phyloP scores from a whole-genome alignment of 2,113 vertebrate species.

The Neoarius graeffei region DNA sequence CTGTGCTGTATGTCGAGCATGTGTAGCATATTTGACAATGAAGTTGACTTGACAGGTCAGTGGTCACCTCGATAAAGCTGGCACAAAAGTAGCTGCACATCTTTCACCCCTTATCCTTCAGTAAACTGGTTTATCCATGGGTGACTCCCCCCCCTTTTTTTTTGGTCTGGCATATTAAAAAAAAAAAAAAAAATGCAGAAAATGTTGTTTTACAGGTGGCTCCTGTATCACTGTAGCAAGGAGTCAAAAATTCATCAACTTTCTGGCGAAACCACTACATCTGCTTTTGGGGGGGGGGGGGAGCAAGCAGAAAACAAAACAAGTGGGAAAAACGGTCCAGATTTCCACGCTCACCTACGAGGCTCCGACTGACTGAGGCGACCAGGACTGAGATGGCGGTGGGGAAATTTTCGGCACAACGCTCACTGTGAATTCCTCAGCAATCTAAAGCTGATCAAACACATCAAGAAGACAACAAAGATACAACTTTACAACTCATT shows the following conservation, averaged over 20 bases:
- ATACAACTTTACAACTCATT: not conserved
- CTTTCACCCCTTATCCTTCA: not conserved
- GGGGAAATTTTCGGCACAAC: constrained; percentile 22
- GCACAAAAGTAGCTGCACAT: not conserved
- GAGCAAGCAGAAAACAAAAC: not conserved
- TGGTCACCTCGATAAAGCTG: not conserved
- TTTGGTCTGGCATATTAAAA: no score
- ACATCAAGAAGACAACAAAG: not conserved
- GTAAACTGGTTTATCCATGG: not conserved
- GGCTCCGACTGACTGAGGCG: constrained; percentile 40
- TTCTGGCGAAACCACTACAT: not conserved
- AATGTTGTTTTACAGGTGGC: not conserved
- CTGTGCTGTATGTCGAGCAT: no score
- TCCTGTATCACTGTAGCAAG: no score
- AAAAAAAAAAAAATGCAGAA: not conserved
- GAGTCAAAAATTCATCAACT: not conserved
- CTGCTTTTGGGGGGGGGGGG: no score
- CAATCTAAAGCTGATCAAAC: constrained; percentile 34
- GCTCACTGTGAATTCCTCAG: constrained; percentile 43
- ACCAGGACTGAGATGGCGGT: constrained; percentile 42
- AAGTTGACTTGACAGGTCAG: not conserved
- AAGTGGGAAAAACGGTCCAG: no score
- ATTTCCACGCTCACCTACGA: constrained; percentile 46
- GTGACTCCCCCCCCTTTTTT: not conserved
- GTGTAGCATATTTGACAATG: no score